phyloP scores from a whole-genome alignment of 2,888 invertebrate genomes.

The Thymelicus lineola region DNA sequence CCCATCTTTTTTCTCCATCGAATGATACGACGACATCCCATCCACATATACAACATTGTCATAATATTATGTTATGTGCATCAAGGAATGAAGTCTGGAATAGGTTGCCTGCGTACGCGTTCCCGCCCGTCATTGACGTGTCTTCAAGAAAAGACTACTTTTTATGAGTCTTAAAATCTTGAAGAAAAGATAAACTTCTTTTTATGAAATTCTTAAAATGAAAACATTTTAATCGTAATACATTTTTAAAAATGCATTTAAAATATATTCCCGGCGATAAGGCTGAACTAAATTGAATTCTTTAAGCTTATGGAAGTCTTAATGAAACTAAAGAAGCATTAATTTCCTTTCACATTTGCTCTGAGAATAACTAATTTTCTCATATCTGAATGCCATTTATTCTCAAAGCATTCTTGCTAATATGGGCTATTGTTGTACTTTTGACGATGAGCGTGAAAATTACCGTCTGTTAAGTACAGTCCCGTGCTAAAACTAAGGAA shows the following conservation, averaged over 20 bases:
- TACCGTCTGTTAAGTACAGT: not conserved
- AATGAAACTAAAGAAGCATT: constrained; percentile 36
- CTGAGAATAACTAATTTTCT: constrained; percentile 37
- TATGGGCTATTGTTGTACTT: constrained; percentile 8
- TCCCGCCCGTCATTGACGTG: too few species aligned
- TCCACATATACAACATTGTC: too few species aligned
- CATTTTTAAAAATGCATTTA: constrained; percentile 14
- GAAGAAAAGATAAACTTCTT: too few species aligned
- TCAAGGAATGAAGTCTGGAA: too few species aligned
- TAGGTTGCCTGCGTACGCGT: too few species aligned
- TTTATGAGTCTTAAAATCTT: too few species aligned
- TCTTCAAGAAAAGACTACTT: too few species aligned
- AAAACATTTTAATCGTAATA: constrained; percentile 7
- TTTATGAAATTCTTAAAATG: not conserved
- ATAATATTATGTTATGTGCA: too few species aligned
- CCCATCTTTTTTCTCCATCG: too few species aligned
- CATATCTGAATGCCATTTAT: constrained; percentile 38
- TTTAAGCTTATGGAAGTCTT: constrained; percentile 28
- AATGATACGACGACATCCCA: too few species aligned
- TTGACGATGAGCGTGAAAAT: not conserved
- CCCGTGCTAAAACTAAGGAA: too few species aligned
- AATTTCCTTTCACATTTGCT: constrained; percentile 36
- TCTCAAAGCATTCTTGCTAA: constrained; percentile 36
- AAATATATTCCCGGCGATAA: constrained; percentile 24
- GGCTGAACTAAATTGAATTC: constrained; percentile 33